phyloP scores from a whole-genome alignment of 2,113 vertebrate genomes.

The Oreocharis arfaki region DNA sequence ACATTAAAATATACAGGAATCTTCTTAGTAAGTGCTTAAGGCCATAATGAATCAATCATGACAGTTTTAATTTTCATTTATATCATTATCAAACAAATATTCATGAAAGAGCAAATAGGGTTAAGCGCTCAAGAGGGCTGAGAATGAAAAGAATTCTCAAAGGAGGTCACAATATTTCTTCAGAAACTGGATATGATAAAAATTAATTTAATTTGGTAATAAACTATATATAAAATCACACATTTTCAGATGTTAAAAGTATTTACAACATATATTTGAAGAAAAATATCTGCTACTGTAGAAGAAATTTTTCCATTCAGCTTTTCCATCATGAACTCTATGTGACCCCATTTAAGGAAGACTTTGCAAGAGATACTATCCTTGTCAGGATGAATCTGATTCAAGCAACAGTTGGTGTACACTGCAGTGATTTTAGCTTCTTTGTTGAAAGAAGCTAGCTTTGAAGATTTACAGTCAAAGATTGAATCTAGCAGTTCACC shows the following conservation, averaged over 20 bases:
- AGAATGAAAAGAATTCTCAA: background rate
- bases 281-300: background rate
- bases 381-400: slow-evolving; percentile 76
- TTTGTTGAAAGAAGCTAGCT: slow-evolving; percentile 67
- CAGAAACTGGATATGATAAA: background rate
- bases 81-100: background rate
- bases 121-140: background rate
- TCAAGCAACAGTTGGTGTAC: slow-evolving; percentile 73
- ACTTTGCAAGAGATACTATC: slow-evolving; percentile 64
- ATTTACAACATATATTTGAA: background rate
- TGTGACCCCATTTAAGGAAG: slow-evolving; percentile 70
- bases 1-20: background rate
- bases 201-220: slow-evolving; percentile 22
- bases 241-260: background rate
- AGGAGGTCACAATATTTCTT: background rate
- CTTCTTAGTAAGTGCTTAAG: background rate
- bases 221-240: background rate
- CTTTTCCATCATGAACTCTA: slow-evolving; percentile 52
- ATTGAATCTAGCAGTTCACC: slow-evolving; percentile 76
- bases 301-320: background rate
- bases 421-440: slow-evolving; percentile 60
- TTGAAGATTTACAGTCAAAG: slow-evolving; percentile 76
- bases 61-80: background rate
- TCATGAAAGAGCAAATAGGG: background rate
- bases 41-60: background rate